Base-by-base conservation (phyloP, 2,888 invertebrate species). In the Lymantria monacha region DNA sequence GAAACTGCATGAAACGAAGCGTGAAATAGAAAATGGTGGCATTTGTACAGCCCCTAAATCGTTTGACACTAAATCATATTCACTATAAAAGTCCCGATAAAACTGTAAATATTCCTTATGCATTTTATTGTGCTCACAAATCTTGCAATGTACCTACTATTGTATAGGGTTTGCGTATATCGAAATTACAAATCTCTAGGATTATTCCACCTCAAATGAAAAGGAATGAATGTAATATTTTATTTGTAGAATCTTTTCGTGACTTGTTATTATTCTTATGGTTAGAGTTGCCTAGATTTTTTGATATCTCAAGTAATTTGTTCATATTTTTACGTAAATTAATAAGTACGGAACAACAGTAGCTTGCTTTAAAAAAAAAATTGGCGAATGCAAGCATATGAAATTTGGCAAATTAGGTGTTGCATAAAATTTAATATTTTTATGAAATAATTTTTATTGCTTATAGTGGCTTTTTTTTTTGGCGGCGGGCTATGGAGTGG, bases 11-110 rank as follows among this genome's bases (percentile, higher is more conserved):
- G 72, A 72, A 77, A 57, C 75, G 78, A 72, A 72, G 81, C 87
- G 82, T 81, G 74, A 86, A 89, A 89, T 88, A 85, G 85, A 81
- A 88, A 87, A 87, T 87, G 72, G 81, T 80, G 74, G 75, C 75
- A 70, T 5, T 70, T 70, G 76, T 69, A 59, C 70, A 63, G 65
- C 76, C 84, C 81, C 80, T 69, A 73, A 79, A 80, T 74, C 79
- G 83, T 78, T 86, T 78, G 79, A 67, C 70, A 78, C 78, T 87
- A 87, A 86, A 87, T 88, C 87, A 87, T 74, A 80, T 71, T 79
- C 77, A 81, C 86, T 78, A 88, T 89, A 85, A 89, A 88, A 81
- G 80, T 83, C 79, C 66, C 75, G 78, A 85, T 85, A 85, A 81
- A 83, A 84, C 81, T 81, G 83, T 86, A 87, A 85, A 85, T 85